phyloP scores from a whole-genome alignment of 2,797 vertebrate species.

The Anableps anableps region DNA sequence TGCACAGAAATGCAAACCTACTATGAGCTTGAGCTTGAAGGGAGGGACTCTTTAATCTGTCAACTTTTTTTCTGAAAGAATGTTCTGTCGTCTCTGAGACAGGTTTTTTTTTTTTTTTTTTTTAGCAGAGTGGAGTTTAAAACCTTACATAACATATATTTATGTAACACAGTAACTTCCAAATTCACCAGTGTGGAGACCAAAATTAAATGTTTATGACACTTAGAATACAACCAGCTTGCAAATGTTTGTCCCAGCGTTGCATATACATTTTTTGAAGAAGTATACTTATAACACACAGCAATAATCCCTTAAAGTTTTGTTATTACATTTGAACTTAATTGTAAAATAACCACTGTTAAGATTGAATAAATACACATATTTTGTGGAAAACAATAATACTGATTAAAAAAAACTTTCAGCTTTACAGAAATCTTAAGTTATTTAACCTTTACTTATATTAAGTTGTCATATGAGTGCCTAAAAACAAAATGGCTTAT shows the following conservation, averaged over 20 bases:
- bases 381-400: not conserved
- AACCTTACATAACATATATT: slow-evolving; percentile 17
- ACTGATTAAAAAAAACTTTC: not conserved
- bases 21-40: not conserved
- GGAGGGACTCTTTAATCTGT: not conserved
- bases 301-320: not conserved
- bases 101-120: not conserved
- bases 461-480: not conserved
- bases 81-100: not conserved
- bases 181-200: not conserved
- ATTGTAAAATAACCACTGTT: not conserved
- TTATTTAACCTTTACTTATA: not conserved
- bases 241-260: not conserved
- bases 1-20: slow-evolving; percentile 5
- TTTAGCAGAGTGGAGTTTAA: not conserved
- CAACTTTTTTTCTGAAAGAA: not conserved
- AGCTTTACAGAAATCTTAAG: not conserved
- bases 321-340: not conserved
- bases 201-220: not conserved
- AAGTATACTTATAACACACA: not conserved
- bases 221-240: not conserved
- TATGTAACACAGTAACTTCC: not conserved
- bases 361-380: not conserved
- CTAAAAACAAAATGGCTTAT: not conserved
- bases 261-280: not conserved